A percentile compares a stretch with the other conserved stretches of the same genome.
phyloP scores from a whole-genome alignment of 2,113 vertebrate genomes.

The Orientallactaga bullata region DNA sequence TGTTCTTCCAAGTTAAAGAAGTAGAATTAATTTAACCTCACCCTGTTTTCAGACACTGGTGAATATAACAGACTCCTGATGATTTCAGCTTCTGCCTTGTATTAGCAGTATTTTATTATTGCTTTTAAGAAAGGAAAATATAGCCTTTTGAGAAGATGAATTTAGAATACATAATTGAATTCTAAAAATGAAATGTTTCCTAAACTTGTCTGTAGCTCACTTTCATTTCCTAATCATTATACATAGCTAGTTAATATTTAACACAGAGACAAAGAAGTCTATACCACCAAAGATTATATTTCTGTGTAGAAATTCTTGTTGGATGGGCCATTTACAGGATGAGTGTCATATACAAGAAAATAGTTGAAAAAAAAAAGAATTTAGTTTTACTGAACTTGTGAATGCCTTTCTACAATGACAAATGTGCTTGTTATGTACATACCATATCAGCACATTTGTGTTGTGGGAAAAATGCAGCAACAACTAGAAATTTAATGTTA shows the following conservation, averaged over 20 bases:
- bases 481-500: conserved; percentile 60
- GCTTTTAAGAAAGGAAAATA: conserved; percentile 61
- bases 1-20: conserved; percentile 70
- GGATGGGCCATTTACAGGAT: conserved; percentile 78
- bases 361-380: conserved; percentile 80
- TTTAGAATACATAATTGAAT: background rate
- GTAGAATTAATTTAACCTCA: conserved; percentile 49
- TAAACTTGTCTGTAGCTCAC: conserved; percentile 68
- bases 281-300: conserved; percentile 76
- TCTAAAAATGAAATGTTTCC: conserved; percentile 29
- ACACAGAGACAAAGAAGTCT: conserved; percentile 82
- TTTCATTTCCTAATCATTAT: conserved; percentile 77
- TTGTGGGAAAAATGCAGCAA: conserved; percentile 60
- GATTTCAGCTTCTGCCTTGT: conserved; percentile 54
- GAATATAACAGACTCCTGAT: conserved; percentile 65
- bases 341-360: conserved; percentile 54
- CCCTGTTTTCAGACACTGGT: conserved; percentile 49
- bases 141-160: background rate
- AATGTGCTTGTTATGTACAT: conserved; percentile 77
- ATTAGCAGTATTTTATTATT: conserved; percentile 59
- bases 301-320: conserved; percentile 73
- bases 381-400: conserved; percentile 66
- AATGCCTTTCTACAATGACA: conserved; percentile 78
- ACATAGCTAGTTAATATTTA: conserved; percentile 78
- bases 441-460: conserved; percentile 55